Conservation (phyloP, 2,888 invertebrate genomes). For the Deilephila elpenor region DNA sequence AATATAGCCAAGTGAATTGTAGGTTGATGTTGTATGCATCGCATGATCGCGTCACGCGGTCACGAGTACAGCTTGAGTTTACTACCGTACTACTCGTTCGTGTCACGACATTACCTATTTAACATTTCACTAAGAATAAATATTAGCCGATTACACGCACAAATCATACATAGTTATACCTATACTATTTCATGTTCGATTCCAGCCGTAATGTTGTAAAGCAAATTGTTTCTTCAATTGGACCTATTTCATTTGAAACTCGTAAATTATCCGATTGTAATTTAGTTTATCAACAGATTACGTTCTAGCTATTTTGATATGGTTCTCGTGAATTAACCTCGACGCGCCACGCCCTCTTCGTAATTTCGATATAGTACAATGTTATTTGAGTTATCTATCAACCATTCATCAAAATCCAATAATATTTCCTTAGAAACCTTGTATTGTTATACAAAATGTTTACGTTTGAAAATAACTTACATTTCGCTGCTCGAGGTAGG, state of each 20-base stretch:
- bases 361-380: neutral
- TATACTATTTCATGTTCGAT: neutral
- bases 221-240: conserved; percentile 7
- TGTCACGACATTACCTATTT: conserved; percentile 17
- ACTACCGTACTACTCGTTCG: conserved; percentile 23
- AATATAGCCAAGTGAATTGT: conserved; percentile 71
- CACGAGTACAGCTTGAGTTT: conserved; percentile 37
- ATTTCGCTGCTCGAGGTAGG: conserved; percentile 10
- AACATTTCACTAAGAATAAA: neutral
- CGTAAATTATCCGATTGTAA: conserved; percentile 8
- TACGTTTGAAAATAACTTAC: conserved; percentile 1
- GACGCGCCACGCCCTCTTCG: neutral
- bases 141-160: neutral
- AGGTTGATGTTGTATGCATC: conserved; percentile 66
- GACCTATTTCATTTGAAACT: neutral
- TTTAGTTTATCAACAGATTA: neutral
- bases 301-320: conserved; percentile 14
- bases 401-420: neutral
- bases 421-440: neutral
- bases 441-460: neutral
- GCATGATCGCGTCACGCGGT: conserved; percentile 64
- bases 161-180: neutral
- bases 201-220: neutral
- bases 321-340: conserved; percentile 11
- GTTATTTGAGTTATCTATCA: neutral